Evolutionary conservation across 2,797 vertebrate genomes (phyloP).

Genomic region (Macroramphosus scolopax): DNA sequence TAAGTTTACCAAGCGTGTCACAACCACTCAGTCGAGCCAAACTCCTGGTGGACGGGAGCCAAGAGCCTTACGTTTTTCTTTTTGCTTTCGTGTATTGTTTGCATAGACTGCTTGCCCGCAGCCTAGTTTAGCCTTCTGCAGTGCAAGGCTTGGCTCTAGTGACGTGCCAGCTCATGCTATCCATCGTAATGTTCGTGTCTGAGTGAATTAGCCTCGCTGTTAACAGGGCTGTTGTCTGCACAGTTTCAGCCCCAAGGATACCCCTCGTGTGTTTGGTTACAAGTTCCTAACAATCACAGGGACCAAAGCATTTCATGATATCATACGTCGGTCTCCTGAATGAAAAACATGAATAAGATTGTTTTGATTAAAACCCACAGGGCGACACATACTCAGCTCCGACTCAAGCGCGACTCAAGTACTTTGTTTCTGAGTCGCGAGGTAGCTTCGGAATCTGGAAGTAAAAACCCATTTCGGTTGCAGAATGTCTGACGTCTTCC

Average conservation of each 20-base stretch:
- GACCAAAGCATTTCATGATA: constrained; percentile 49
- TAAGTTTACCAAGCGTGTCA: constrained; percentile 65
- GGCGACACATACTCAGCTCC: no score
- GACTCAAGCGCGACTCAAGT: no score
- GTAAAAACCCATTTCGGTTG: no score
- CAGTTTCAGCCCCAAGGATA: constrained; percentile 55
- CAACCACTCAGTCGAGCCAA: constrained; percentile 55
- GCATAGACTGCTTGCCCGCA: constrained; percentile 23
- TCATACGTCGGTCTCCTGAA: no score
- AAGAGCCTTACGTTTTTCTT: constrained; percentile 29
- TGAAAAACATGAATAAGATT: constrained; percentile 40
- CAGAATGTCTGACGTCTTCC: no score
- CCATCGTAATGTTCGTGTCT: constrained; percentile 64
- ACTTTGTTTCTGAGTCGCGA: no score
- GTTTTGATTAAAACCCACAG: constrained; percentile 49
- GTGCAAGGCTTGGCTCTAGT: constrained; percentile 34
- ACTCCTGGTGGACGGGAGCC: constrained; percentile 43
- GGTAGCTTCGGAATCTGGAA: no score
- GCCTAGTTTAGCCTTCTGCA: constrained; percentile 51
- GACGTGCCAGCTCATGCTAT: constrained; percentile 56
- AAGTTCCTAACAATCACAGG: no score
- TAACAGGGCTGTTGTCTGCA: constrained; percentile 62
- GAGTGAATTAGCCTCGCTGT: constrained; percentile 64
- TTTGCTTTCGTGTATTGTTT: constrained; percentile 33
- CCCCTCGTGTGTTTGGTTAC: constrained; percentile 52